Evolutionary conservation across 2,797 vertebrate genomes (phyloP), one percentile per base, ranked within the genome.

Genomic region (Chaetophractus vellerosus): DNA sequence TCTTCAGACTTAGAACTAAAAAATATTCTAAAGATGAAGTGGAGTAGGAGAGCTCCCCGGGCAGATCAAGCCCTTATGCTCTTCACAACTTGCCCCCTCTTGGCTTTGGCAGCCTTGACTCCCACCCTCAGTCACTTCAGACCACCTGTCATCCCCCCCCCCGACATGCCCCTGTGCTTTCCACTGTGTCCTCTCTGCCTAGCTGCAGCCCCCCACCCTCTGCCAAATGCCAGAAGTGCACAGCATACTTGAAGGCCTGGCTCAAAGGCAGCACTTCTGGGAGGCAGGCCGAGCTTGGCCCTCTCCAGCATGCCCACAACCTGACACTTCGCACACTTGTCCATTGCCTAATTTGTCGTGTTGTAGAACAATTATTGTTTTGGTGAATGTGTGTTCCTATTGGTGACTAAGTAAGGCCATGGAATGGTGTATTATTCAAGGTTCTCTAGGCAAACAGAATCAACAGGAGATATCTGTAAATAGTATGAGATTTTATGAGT

Each of bases 211-310:
- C 66, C 36, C 57, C 3, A 12, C 64, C 69, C 74, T 63, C 64
- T 66, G 78, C 88, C 88, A 85, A 90, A 82, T 95, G 88, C 93
- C 92, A 93, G 45, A 93, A 96, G 90, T 52, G 64, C 87, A 75
- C 19, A 26, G 45, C 72, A 92, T 95, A 94, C 93, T 92, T 80
- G 71, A 78, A 55, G 61, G 84, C 80, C 88, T 93, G 84, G 90
- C 75, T 75, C 90, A 61, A 64, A 86, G 74, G 45, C 45, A 6
- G 33, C 10, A 85, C 64, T 75, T 76, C 52, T 76, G 78, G 31
- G 92, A 74, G 33, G 38, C 0, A 2, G 38, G 33, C 28, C 36
- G 85, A 63, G 52, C 11, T 1, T 10, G 8, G 61, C 71, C 2
- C 23, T 79, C 80, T 63, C n/a, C 61, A 66, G 26, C 71, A 59